These are phyloP conservation scores for Ibycter americanus DNA, from an alignment of 2,797 vertebrate species.

Conservation along the genomic window DNA sequence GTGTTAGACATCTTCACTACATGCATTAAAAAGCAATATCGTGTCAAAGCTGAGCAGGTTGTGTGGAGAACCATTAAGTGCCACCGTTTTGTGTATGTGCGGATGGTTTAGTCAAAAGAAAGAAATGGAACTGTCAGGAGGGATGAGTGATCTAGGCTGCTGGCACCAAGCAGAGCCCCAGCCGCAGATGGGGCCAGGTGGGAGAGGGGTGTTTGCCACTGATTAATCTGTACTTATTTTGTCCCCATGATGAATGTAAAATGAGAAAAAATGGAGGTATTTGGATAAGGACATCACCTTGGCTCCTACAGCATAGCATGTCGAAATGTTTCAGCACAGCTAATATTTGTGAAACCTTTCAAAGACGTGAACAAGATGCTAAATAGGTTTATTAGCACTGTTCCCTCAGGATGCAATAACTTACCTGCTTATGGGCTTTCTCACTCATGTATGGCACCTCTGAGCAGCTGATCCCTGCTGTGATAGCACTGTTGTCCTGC, in stretches of 20 bases:
- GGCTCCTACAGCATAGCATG: background rate
- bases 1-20: background rate
- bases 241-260: background rate
- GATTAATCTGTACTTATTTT: background rate
- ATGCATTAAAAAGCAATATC: background rate
- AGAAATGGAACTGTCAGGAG: slow-evolving; percentile 22
- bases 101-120: background rate
- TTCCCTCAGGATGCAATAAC: background rate
- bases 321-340: background rate
- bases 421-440: background rate
- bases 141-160: background rate
- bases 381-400: background rate
- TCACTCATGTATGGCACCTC: background rate
- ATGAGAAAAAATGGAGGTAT: background rate
- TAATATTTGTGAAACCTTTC: background rate
- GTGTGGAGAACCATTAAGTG: background rate
- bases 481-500: background rate
- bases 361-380: background rate
- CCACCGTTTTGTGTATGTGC: background rate
- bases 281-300: background rate
- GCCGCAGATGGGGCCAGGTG: background rate
- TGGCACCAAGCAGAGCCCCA: background rate
- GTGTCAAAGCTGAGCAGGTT: background rate
- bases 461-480: background rate
- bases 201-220: background rate